These are phyloP conservation scores for Geopemphigus sp. DNA, from an alignment of 1,140 invertebrate genomes.

Conservation along the genomic window DNA sequence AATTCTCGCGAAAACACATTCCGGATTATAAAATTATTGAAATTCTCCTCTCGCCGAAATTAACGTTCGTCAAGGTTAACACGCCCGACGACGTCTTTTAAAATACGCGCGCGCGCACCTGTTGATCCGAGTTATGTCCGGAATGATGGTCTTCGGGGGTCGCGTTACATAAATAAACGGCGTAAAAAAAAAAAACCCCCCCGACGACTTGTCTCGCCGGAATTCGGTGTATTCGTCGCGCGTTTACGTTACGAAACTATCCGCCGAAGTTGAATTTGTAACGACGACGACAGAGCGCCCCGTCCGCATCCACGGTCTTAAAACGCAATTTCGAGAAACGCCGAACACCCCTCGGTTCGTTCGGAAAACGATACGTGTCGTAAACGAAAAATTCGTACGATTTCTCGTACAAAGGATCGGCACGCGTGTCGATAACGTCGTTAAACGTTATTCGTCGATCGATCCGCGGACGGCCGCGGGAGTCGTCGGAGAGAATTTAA, in stretches of 20 bases:
- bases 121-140: background rate
- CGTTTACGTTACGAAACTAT: background rate
- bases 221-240: background rate
- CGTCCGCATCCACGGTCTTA: too few relatives aligned
- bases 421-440: too few relatives aligned
- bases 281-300: background rate
- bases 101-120: background rate
- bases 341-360: too few relatives aligned
- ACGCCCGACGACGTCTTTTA: background rate
- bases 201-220: background rate
- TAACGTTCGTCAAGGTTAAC: background rate
- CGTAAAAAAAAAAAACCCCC: too few relatives aligned
- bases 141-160: background rate
- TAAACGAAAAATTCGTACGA: too few relatives aligned
- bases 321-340: too few relatives aligned
- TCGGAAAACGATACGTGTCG: too few relatives aligned
- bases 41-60: background rate
- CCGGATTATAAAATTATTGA: conserved; percentile 8
- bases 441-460: too few relatives aligned
- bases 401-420: too few relatives aligned
- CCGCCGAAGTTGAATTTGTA: background rate
- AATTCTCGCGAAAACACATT: conserved; percentile 5
- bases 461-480: too few relatives aligned
- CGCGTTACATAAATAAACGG: conserved; percentile 9
- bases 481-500: too few relatives aligned